Evolutionary conservation across 1,140 invertebrate species (phyloP), one percentile per base, ranked within the genome.

Genomic region (Manduca sexta): DNA sequence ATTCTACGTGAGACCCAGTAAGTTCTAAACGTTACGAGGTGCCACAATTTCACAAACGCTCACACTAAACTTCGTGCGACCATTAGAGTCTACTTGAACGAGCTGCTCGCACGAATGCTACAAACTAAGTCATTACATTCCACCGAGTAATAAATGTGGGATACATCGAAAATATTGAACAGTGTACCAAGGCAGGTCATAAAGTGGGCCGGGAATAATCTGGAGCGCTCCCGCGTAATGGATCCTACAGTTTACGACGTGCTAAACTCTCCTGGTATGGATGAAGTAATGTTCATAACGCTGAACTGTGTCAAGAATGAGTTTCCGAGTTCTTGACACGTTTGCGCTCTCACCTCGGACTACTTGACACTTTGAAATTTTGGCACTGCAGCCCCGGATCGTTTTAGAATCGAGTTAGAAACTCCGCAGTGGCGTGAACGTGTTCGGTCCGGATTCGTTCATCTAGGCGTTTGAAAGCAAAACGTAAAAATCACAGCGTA

Each of bases 401-500:
- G 11, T 18, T 17, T 40, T n/a, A 17, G 38, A 40, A 40, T 7
- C 21, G 11, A 37, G 12, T 17, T 35, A 34, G 18, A n/a, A 29
- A 17, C 5, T 39, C 11, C 12, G 37, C 29, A 39, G 8, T 26
- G 40, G 21, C 39, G 15, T 42, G 40, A 49, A 42, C 40, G 42
- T 35, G 37, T 50, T 43, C 21, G 35, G 26, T 29, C 17, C 37
- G 33, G 14, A 40, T 37, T 26, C 29, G 18, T 51, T 45, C 40
- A 31, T 26, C 21, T 26, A 42, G 45, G 42, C 44, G 43, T 47
- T 52, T 45, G 52, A 58, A 57, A 49, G 42, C 39, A 64, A 63
- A 75, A 56, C 45, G 45, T 49, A 63, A 56, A 65, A 73, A 71
- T 71, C 49, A 76, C 73, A 49, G 50, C 60, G 41, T 77, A 59